Evolutionary conservation across 2,113 vertebrate species (phyloP).

Genomic region (Scopus umbretta): DNA sequence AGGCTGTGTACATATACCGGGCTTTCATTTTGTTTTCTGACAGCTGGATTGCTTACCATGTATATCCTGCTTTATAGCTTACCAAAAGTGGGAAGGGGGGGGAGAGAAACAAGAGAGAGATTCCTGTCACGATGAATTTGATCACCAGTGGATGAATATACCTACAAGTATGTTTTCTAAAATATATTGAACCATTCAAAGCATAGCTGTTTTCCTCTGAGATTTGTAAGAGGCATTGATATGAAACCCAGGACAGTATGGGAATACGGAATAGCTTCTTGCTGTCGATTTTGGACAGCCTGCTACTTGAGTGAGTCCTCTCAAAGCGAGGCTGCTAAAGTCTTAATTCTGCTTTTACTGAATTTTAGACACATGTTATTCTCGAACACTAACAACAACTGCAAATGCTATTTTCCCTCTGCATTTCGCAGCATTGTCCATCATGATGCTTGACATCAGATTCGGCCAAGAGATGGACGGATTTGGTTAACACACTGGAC

Average conservation of each 20-base stretch:
- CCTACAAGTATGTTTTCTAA: not conserved
- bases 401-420: not conserved
- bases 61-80: not conserved
- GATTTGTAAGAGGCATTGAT: not conserved
- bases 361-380: not conserved
- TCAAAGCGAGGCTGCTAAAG: not conserved
- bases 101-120: not conserved
- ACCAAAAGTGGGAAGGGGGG: not conserved
- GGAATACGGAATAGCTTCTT: not conserved
- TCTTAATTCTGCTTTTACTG: not conserved
- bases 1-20: not conserved
- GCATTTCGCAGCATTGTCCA: not conserved
- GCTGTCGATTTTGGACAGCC: not conserved
- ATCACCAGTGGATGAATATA: not conserved
- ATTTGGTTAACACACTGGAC: not conserved
- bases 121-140: not conserved
- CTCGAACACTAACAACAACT: not conserved
- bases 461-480: accelerated
- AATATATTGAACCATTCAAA: not conserved
- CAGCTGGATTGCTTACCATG: not conserved
- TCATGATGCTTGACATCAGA: not conserved
- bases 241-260: not conserved
- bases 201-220: not conserved
- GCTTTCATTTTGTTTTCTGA: constrained; percentile 29
- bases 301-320: not conserved